Conservation (phyloP, 2,797 vertebrate genomes). For the Spinus olivaceus region DNA sequence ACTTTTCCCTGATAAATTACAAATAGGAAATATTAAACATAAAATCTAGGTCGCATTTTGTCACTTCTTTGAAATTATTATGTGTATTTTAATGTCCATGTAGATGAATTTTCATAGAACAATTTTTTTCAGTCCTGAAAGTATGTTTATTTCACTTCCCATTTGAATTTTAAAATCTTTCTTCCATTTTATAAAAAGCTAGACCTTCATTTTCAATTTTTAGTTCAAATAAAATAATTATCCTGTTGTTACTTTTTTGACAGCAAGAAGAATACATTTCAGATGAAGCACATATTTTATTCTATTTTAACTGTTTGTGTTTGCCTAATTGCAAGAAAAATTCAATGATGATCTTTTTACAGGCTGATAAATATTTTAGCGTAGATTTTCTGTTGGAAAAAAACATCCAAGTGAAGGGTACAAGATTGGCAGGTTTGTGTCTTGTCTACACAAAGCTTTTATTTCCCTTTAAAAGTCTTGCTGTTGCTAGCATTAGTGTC, state of each 20-base stretch:
- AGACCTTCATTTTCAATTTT: slow-evolving; percentile 60
- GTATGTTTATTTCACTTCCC: not conserved
- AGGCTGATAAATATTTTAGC: slow-evolving; percentile 64
- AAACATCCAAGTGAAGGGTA: slow-evolving; percentile 21
- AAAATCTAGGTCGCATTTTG: not conserved
- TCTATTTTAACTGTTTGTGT: slow-evolving; percentile 70
- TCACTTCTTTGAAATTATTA: not conserved
- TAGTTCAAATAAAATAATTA: slow-evolving; percentile 68
- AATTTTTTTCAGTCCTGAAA: not conserved
- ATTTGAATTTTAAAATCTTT: slow-evolving; percentile 18
- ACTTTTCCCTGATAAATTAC: not conserved
- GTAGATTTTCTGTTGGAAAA: slow-evolving; percentile 1
- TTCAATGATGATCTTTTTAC: slow-evolving; percentile 66
- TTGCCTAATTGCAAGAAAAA: slow-evolving; percentile 67
- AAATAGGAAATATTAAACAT: not conserved
- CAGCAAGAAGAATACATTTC: slow-evolving; percentile 53
- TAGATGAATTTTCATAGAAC: not conserved
- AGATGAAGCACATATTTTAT: slow-evolving; percentile 64
- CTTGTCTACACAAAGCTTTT: slow-evolving; percentile 52
- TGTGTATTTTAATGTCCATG: not conserved
- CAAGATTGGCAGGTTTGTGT: slow-evolving; percentile 49
- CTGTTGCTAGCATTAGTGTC: slow-evolving; percentile 20
- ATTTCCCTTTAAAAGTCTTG: slow-evolving; percentile 37
- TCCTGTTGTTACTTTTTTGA: slow-evolving; percentile 51
- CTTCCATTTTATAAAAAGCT: slow-evolving; percentile 23